Base-by-base conservation (phyloP, 92 coral and sea anemone genomes). In the Palythoa caribaeorum region DNA sequence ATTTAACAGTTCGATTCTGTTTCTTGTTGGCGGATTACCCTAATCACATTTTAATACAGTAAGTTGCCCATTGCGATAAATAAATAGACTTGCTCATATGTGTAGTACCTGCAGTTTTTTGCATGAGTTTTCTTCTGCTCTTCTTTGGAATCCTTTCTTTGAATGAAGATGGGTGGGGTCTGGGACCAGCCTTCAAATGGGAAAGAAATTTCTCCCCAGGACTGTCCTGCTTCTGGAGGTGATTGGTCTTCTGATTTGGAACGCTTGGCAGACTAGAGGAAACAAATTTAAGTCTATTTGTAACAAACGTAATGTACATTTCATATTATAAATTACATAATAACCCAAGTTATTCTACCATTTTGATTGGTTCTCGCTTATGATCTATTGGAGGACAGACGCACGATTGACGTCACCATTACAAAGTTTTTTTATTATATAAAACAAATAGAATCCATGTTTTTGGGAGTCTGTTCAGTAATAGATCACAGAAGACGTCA, bases 91-190 rank as follows among this genome's bases (percentile, higher is more conserved):
- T 4, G 2, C 21, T 21, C 50, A 8, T 51, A 5, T 17, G 19
- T 0, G 39, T 71, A 11, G 36, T 65, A 65, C 57, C 79, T 36
- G 48, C 96, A 97, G 89, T 94, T 94, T 7, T 89, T 94, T 71
- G 96, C 97, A 84, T 97, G 98, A 51, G 83, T 86, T 77, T 88
- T 92, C 51, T 95, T 84, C 54, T 89, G 91, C 83, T 97, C 99
- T 51, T 97, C 99, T 6, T 77, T 85, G n/a, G 96, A 90, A 84
- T 94, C 96, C 53, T 92, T 91, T 53, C 93, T 72, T 81, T 90
- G 92, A 63, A 97, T 94, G 74, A 97, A 90, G 78, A 93, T 95
- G 16, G 98, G 98, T 2, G 98, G 98, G 20, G 98, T 93, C 96
- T 94, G 94, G 66, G 93, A 87, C 39, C 79, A 87, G 63, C 89